A percentile compares a stretch with the other conserved stretches of the same genome.
Evolutionary conservation across 2,113 vertebrate species (phyloP).

Genomic region (Tylochromis polylepis): DNA sequence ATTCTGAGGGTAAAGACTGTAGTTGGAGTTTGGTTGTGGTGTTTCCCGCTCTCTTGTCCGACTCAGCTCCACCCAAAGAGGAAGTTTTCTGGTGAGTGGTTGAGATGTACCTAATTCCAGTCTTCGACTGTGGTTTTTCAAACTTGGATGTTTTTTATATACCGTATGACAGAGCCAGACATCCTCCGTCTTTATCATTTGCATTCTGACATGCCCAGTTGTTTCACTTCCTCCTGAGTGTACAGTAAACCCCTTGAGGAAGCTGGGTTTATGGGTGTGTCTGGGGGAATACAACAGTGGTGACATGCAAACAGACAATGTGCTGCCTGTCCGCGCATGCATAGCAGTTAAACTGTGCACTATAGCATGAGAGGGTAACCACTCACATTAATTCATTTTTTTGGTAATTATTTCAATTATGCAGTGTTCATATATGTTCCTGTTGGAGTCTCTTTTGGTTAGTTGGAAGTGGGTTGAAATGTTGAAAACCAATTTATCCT

Average conservation of each 20-base stretch:
- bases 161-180: not conserved
- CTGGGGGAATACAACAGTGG: not conserved
- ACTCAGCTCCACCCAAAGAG: not conserved
- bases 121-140: not conserved
- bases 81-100: not conserved
- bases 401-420: not conserved
- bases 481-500: not conserved
- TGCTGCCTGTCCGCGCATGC: conserved; percentile 26
- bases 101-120: not conserved
- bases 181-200: conserved; percentile 3
- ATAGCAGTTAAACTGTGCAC: not conserved
- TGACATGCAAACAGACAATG: not conserved
- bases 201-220: not conserved
- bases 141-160: not conserved
- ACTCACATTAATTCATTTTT: not conserved
- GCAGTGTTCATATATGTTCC: conserved; percentile 1
- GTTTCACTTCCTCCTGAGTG: conserved; percentile 40
- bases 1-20: not conserved
- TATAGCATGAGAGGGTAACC: not conserved
- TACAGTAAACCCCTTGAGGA: conserved; percentile 15
- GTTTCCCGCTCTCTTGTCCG: not conserved
- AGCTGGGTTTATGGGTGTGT: conserved; percentile 20
- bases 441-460: not conserved
- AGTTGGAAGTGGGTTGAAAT: not conserved
- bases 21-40: not conserved